Evolutionary conservation across 2,797 vertebrate genomes (phyloP).

Genomic region (Cossypha niveicapilla): DNA sequence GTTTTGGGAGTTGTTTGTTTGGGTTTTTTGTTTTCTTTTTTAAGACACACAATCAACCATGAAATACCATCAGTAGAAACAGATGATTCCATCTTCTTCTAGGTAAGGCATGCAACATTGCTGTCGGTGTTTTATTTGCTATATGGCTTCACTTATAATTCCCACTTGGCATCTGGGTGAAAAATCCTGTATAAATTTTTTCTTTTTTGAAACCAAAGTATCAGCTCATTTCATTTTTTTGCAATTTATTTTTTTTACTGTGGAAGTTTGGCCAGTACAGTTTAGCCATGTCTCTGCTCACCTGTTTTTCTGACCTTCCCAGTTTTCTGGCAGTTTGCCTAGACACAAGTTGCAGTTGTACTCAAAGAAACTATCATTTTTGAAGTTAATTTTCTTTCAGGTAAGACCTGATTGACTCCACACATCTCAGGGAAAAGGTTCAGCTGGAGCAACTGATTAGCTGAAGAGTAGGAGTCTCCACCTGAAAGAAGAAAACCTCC

Average conservation of each 20-base stretch:
- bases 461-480: background rate
- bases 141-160: background rate
- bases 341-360: background rate
- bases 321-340: background rate
- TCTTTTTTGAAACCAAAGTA: background rate
- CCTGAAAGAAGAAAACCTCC: background rate
- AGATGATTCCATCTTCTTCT: background rate
- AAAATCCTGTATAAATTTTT: background rate
- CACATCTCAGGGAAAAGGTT: background rate
- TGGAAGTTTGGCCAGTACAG: background rate
- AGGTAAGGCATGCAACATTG: background rate
- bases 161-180: background rate
- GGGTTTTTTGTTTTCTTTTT: background rate
- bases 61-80: background rate
- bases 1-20: background rate
- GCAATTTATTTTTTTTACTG: accelerated
- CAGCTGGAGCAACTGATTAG: background rate
- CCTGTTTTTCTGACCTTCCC: background rate
- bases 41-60: background rate
- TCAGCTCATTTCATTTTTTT: accelerated
- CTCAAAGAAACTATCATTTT: background rate
- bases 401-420: background rate
- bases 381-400: background rate
- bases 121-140: background rate
- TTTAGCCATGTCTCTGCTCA: background rate